Evolutionary conservation across 2,888 invertebrate species (phyloP).

Genomic region (Salpingus planirostris): DNA sequence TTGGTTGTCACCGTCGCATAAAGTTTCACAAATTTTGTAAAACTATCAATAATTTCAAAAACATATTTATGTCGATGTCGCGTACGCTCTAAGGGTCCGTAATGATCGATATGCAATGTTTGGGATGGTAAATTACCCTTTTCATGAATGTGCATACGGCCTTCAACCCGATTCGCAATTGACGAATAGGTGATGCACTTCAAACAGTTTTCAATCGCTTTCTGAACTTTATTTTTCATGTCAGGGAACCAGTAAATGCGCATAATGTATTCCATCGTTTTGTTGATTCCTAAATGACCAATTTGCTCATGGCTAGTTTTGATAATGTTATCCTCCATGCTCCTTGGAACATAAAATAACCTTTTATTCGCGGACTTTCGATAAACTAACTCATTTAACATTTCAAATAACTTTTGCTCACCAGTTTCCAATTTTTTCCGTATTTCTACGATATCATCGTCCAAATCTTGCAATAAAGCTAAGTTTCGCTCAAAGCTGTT

Average conservation of each 20-base stretch:
- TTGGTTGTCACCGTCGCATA: background rate
- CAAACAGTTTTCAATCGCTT: background rate
- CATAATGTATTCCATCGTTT: conserved; percentile 12
- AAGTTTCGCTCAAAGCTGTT: conserved; percentile 1
- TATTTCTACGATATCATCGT: background rate
- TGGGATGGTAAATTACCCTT: background rate
- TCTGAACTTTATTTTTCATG: background rate
- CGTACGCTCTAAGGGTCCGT: background rate
- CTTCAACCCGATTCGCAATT: conserved; percentile 15
- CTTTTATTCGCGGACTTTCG: conserved; percentile 7
- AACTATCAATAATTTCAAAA: conserved; percentile 29
- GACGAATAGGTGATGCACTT: background rate
- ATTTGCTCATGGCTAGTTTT: conserved; percentile 29
- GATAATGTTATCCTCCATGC: conserved; percentile 33
- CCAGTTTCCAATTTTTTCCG: background rate
- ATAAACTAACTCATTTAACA: background rate
- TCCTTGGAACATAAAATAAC: conserved; percentile 35
- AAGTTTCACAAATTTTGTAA: conserved; percentile 12
- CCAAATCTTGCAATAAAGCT: background rate
- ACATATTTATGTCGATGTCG: conserved; percentile 14
- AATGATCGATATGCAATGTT: background rate
- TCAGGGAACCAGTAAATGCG: conserved; percentile 1
- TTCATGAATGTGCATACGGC: conserved; percentile 36
- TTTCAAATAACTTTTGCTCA: conserved; percentile 1
- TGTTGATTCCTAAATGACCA: conserved; percentile 15